Evolutionary conservation across 1,140 invertebrate species (phyloP).

Genomic region (Atta cephalotes): DNA sequence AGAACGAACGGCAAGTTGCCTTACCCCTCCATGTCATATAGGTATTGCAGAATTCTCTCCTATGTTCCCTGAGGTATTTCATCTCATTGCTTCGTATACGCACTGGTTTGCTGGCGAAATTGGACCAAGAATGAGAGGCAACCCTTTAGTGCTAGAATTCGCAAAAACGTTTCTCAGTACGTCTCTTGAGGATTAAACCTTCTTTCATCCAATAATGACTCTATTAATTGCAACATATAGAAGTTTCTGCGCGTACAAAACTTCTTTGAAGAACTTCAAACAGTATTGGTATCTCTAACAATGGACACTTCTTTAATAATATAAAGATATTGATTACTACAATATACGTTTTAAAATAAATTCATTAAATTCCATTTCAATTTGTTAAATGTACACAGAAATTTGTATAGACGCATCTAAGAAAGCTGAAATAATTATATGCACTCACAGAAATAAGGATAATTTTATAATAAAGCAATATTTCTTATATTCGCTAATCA

Average conservation of each 20-base stretch:
- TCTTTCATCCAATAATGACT: neutral
- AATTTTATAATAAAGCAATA: neutral
- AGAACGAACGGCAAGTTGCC: conserved; percentile 35
- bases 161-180: conserved; percentile 34
- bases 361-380: neutral
- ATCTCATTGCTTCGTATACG: conserved; percentile 36
- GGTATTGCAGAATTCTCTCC: conserved; percentile 38
- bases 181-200: neutral
- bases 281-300: neutral
- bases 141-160: conserved; percentile 9
- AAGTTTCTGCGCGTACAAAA: conserved; percentile 1
- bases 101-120: conserved; percentile 60
- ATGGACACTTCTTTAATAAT: neutral
- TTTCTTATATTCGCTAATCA: neutral
- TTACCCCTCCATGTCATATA: neutral
- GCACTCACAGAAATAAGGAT: neutral
- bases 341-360: neutral
- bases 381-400: neutral
- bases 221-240: conserved; percentile 14
- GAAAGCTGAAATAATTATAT: neutral
- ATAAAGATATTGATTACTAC: neutral
- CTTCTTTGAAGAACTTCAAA: neutral
- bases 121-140: conserved; percentile 44
- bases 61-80: conserved; percentile 65
- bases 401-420: neutral